Percentiles rank a stretch among this genome's conserved stretches.
phyloP scores from a whole-genome alignment of 2,113 vertebrate species.

The Colaptes auratus region DNA sequence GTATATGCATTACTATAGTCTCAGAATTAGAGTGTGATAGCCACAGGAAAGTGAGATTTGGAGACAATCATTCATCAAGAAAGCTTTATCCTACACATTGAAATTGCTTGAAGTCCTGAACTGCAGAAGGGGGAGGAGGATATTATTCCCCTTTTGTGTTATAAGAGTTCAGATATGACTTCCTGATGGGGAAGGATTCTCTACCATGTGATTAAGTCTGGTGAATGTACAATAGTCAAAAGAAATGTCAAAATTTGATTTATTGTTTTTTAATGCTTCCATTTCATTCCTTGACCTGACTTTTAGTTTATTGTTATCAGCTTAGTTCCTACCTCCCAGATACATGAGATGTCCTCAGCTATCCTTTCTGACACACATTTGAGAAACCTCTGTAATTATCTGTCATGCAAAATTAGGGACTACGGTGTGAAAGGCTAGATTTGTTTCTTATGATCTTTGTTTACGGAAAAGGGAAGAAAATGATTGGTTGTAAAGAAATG shows the following conservation, averaged over 20 bases:
- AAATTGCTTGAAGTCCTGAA: neutral
- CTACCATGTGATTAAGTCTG: neutral
- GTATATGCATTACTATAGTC: neutral
- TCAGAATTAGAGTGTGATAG: neutral
- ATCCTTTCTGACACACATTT: neutral
- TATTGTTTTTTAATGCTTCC: neutral
- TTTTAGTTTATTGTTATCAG: neutral
- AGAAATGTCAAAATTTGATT: neutral
- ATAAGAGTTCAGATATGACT: neutral
- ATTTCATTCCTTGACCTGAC: neutral
- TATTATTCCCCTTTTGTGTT: neutral
- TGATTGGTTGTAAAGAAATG: neutral
- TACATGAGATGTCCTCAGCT: neutral
- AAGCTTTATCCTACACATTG: neutral
- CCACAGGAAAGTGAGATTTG: neutral
- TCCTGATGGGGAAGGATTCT: neutral
- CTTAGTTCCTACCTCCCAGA: neutral
- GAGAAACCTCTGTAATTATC: neutral
- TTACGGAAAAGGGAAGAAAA: neutral
- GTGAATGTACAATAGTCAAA: neutral
- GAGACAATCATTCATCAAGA: neutral
- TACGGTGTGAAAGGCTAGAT: neutral
- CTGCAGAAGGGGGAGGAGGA: rapidly evolving
- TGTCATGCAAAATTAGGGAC: neutral
- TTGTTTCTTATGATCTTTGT: neutral